Percentiles rank a stretch among this genome's conserved stretches.
Evolutionary conservation across 2,797 vertebrate genomes (phyloP).

Genomic region (Nannoperca australis): DNA sequence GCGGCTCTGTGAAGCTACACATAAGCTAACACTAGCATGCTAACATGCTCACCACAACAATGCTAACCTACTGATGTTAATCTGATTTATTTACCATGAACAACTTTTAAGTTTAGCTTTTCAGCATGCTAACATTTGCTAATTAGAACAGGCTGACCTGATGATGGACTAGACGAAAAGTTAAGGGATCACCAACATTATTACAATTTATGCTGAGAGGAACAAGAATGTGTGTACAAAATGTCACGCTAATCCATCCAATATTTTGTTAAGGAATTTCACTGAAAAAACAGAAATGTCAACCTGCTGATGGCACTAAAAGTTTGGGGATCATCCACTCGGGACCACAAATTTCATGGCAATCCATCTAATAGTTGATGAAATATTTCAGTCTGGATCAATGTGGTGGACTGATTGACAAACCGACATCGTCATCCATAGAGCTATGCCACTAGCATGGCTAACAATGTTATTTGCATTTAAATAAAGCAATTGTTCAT

Average conservation of each 20-base stretch:
- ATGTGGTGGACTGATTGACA: neutral
- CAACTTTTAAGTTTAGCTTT: neutral
- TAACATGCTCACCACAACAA: neutral
- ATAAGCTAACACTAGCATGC: neutral
- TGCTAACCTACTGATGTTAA: neutral
- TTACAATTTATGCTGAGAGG: neutral
- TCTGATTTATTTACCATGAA: neutral
- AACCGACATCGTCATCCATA: neutral
- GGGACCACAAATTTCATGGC: neutral
- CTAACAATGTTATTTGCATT: neutral
- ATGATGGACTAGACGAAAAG: neutral
- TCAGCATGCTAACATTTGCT: neutral
- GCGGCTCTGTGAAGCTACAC: neutral
- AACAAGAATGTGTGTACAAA: neutral
- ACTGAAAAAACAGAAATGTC: neutral
- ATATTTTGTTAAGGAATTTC: neutral
- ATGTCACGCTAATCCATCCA: neutral
- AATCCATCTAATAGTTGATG: neutral
- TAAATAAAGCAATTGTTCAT: neutral
- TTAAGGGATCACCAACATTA: neutral
- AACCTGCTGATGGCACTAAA: neutral
- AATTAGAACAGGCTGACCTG: neutral
- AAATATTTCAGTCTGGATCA: neutral
- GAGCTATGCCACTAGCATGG: neutral
- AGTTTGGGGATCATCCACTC: neutral